phyloP scores from a whole-genome alignment of 2,888 invertebrate species.

The Teleiodes luculella region DNA sequence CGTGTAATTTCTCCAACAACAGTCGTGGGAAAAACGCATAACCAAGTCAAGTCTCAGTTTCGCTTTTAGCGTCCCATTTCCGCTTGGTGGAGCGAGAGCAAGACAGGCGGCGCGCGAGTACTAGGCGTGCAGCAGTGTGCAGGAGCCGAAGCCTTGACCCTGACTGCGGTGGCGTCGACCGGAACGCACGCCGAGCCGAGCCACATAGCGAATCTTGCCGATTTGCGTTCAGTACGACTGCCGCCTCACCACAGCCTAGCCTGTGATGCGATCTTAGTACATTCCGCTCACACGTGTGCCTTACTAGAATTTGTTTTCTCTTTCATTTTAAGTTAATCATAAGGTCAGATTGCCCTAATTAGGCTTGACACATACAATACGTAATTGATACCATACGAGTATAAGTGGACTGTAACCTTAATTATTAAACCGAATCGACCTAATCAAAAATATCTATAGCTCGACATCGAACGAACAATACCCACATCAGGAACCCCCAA shows the following conservation, averaged over 20 bases:
- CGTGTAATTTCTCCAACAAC: conserved; percentile 37
- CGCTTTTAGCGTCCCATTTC: conserved; percentile 64
- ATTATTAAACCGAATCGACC: too few species aligned
- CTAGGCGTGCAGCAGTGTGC: conserved; percentile 66
- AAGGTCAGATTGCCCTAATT: too few species aligned
- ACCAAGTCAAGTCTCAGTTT: conserved; percentile 50
- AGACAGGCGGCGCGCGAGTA: conserved; percentile 47
- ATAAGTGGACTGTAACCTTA: too few species aligned
- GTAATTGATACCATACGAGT: too few species aligned
- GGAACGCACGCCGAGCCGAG: conserved; percentile 71
- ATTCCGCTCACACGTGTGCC: conserved; percentile 62
- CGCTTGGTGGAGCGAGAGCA: conserved; percentile 49
- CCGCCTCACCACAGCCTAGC: conserved; percentile 39
- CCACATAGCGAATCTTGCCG: conserved; percentile 66
- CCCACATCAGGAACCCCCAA: too few species aligned
- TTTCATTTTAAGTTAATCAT: too few species aligned
- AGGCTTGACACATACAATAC: too few species aligned
- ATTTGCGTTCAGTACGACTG: conserved; percentile 46
- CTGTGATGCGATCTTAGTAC: conserved; percentile 64
- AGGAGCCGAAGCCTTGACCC: conserved; percentile 76
- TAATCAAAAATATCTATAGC: too few species aligned
- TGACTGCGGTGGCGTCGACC: conserved; percentile 77
- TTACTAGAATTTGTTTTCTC: conserved; percentile 61
- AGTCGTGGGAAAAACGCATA: conserved; percentile 35
- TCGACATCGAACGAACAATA: too few species aligned